Evolutionary conservation across 30 jellyfish, hydroid and myxozoan genomes (phyloP).

Genomic region (Haliclystus octoradiatus): DNA sequence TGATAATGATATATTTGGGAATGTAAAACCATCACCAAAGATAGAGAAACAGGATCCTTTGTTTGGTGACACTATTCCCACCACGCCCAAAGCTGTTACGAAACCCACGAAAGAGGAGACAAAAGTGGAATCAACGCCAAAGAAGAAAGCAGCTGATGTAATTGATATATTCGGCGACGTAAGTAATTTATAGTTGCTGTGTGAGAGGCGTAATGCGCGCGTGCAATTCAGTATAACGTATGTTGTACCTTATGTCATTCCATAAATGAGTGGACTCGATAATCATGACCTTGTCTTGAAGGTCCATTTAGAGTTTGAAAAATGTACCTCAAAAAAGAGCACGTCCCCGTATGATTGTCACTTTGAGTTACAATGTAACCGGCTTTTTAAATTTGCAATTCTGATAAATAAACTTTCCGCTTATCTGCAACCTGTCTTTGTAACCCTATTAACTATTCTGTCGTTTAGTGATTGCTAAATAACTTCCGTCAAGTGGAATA

Average conservation of each 20-base stretch:
- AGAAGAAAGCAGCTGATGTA: constrained; percentile 1
- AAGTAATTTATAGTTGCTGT: background rate
- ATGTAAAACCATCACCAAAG: background rate
- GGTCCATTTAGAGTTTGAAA: constrained; percentile 3
- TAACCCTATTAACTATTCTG: too few species aligned
- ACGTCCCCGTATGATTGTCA: too few species aligned
- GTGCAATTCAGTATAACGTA: too few species aligned
- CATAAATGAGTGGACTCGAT: background rate
- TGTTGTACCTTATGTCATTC: background rate
- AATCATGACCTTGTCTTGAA: background rate
- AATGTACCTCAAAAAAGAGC: too few species aligned
- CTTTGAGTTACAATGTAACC: too few species aligned
- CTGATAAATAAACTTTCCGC: too few species aligned
- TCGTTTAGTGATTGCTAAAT: too few species aligned
- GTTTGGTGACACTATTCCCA: background rate
- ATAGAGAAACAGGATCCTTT: background rate
- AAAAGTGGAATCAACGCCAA: background rate
- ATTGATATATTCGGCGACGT: background rate
- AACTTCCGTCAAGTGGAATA: too few species aligned
- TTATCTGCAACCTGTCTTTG: too few species aligned
- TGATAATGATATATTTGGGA: background rate
- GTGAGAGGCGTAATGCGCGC: too few species aligned
- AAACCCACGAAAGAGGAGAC: background rate
- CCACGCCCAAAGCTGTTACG: background rate
- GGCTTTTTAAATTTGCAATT: too few species aligned